Evolutionary conservation across 2,888 invertebrate genomes (phyloP).

Genomic region (Fragum sueziense): DNA sequence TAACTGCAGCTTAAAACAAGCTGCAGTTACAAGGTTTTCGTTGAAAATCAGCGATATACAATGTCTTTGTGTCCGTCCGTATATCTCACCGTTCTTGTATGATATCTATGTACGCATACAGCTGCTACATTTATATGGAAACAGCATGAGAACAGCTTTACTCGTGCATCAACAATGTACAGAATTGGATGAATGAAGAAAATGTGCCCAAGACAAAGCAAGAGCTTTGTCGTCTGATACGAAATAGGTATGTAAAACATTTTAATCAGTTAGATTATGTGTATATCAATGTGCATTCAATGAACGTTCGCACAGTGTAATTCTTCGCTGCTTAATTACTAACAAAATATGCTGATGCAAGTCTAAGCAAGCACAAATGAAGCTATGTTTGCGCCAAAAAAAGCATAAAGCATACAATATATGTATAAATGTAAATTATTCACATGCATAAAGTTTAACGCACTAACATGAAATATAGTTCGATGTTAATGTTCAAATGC

Average conservation of each 20-base stretch:
- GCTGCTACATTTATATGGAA: not conserved
- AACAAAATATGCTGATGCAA: slow-evolving; percentile 4
- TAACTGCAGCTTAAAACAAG: too few species aligned
- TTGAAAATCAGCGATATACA: too few species aligned
- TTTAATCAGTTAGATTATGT: not conserved
- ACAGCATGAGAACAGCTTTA: slow-evolving; percentile 3
- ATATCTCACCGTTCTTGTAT: not conserved
- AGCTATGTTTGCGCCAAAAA: not conserved
- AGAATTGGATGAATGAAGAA: not conserved
- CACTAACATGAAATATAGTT: slow-evolving; percentile 14
- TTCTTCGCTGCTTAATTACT: slow-evolving; percentile 3
- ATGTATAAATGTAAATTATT: slow-evolving; percentile 5
- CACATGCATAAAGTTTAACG: not conserved
- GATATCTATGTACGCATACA: not conserved
- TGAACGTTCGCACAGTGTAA: not conserved
- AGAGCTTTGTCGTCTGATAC: not conserved
- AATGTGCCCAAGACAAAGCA: not conserved
- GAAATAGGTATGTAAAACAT: slow-evolving; percentile 6
- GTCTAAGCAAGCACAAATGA: not conserved
- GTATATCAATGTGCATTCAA: not conserved
- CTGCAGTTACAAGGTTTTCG: too few species aligned
- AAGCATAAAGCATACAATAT: not conserved
- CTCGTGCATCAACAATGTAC: not conserved
- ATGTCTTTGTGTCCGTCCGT: not conserved
- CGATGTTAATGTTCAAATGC: slow-evolving; percentile 19